Base-by-base conservation (phyloP, 2,888 invertebrate species). In the Leptinotarsa peninsularis region DNA sequence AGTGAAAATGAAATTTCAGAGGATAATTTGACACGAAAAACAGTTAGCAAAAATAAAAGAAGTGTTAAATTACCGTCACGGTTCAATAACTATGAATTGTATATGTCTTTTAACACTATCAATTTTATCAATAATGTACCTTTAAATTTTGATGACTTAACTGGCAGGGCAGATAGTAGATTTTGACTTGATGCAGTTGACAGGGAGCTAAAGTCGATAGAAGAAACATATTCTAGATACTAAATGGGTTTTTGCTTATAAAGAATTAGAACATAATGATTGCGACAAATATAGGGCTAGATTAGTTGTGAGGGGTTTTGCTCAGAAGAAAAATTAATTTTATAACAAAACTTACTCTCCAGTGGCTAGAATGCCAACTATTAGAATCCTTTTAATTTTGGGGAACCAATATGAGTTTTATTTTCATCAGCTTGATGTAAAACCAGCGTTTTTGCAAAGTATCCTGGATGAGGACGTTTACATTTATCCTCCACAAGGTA, bases 141-240 rank as follows among this genome's bases (percentile, higher is more conserved):
- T 54, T 18, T 68, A 68, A 27, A 67, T 74, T 60, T 74, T 43
- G 49, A 75, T 15, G 77, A 81, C 50, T 49, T 78, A 69, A 66
- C 66, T 54, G 18, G 73, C 67, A 74, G 77, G 73, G 49, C 73
- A 67, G 77, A 81, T 79, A 72, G 68, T 66, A 69, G 72, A 52
- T 49, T 54, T 49, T 80, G 78, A 76, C 52, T 58, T 66, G 63
- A 23, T 43, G 79, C 80, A 13, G 75, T 82, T 49, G 69, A 80
- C 4, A 78, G 72, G 52, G 80, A 79, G 73, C 71, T 80, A 66
- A 49, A 77, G 7, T 80, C 80, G 10, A 77, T 82, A 69, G 66
- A 79, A 33, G 68, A 33, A 33, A 33, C 33, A 33, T 7, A 33
- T 33, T 33, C 33, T 10, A 33, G 33, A 33, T 33, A 33, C 10